Percentiles rank a stretch among this genome's conserved stretches.
phyloP scores from a whole-genome alignment of 2,888 invertebrate genomes.

The Acanthopleura granulata region DNA sequence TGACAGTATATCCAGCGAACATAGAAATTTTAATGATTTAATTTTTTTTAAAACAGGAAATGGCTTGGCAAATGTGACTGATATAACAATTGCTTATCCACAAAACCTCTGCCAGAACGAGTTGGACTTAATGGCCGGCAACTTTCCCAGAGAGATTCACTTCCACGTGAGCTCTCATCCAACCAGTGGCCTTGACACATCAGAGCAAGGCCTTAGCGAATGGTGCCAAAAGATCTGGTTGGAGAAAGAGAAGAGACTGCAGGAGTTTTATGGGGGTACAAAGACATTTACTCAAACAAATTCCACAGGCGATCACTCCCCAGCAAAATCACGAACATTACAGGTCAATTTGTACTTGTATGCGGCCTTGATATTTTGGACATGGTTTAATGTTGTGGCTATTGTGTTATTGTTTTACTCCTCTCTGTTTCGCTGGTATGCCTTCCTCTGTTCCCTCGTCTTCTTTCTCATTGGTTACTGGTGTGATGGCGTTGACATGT shows the following conservation, averaged over 20 bases:
- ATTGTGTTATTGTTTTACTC: slow-evolving; percentile 30
- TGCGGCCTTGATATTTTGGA: slow-evolving; percentile 40
- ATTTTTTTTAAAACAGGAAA: slow-evolving; percentile 67
- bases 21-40: too few species aligned
- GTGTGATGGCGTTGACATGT: slow-evolving; percentile 8
- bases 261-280: slow-evolving; percentile 41
- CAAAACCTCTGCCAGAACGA: slow-evolving; percentile 82
- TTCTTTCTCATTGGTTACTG: slow-evolving; percentile 28
- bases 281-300: slow-evolving; percentile 28
- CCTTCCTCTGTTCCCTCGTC: slow-evolving; percentile 23
- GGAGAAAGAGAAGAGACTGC: slow-evolving; percentile 67
- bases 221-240: slow-evolving; percentile 68
- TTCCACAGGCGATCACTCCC: slow-evolving; percentile 5
- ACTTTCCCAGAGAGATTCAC: slow-evolving; percentile 81
- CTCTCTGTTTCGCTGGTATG: slow-evolving; percentile 40
- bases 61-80: slow-evolving; percentile 83
- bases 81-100: slow-evolving; percentile 88
- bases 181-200: slow-evolving; percentile 38
- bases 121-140: slow-evolving; percentile 78
- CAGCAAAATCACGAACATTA: not conserved
- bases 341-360: slow-evolving; percentile 22
- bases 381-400: slow-evolving; percentile 34
- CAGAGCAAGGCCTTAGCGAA: slow-evolving; percentile 38
- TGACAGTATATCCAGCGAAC: too few species aligned
- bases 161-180: slow-evolving; percentile 77